Evolutionary conservation across 1,140 invertebrate genomes (phyloP).

Genomic region (Zaprionus vittiger): DNA sequence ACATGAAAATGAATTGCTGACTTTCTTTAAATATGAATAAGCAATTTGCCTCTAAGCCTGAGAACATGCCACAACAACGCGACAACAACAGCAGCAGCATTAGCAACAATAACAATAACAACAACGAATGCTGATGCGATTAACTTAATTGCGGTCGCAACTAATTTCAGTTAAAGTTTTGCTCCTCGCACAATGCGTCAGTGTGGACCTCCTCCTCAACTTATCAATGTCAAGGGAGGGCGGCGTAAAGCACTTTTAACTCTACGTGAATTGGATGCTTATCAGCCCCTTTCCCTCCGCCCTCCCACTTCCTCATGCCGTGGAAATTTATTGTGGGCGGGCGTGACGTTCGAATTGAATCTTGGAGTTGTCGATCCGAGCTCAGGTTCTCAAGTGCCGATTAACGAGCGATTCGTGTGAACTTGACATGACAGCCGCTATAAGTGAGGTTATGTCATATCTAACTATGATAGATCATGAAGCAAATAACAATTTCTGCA

Average conservation of each 20-base stretch:
- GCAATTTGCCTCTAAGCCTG: constrained; percentile 46
- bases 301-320: not conserved
- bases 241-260: not conserved
- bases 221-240: constrained; percentile 56
- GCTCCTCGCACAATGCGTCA: constrained; percentile 34
- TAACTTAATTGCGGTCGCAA: constrained; percentile 68
- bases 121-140: constrained; percentile 39
- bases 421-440: constrained; percentile 25
- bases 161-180: constrained; percentile 43
- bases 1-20: constrained; percentile 45
- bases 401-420: constrained; percentile 4
- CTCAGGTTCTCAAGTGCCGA: not conserved
- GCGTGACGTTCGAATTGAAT: constrained; percentile 22
- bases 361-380: constrained; percentile 3
- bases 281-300: constrained; percentile 20
- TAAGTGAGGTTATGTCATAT: constrained; percentile 6
- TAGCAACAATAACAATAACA: constrained; percentile 8
- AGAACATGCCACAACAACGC: constrained; percentile 35
- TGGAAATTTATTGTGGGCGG: constrained; percentile 30
- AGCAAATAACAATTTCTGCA: constrained; percentile 1
- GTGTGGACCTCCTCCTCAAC: not conserved
- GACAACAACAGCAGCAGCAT: not conserved
- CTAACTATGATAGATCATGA: constrained; percentile 3
- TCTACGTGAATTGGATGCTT: constrained; percentile 54
- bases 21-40: constrained; percentile 57